Base-by-base conservation (phyloP, 2,888 invertebrate species). In the Drosophila borealis region DNA sequence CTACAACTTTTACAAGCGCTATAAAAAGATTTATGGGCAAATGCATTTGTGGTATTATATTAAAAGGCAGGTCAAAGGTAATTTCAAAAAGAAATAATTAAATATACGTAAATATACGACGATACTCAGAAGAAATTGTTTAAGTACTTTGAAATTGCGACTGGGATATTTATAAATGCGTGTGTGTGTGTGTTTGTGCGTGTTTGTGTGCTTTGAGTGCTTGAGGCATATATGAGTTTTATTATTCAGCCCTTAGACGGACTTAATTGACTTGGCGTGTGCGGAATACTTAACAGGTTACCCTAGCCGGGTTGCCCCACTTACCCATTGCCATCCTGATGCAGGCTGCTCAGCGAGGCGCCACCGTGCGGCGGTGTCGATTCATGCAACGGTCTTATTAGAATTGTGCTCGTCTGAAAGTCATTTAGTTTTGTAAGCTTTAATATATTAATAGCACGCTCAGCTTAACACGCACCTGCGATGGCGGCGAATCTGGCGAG, bases 1-100 rank as follows among this genome's bases (percentile, higher is more conserved):
- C 89, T 90, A 88, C 91, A 91, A 91, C 87, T 91, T 89, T 91
- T 92, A 89, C 92, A 92, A 91, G 92, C 92, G 90, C 92, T 92
- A 90, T 63, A 64, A 46, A 51, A 70, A 8, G 63, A 17, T 37
- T 19, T 14, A 25, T 41, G 11, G 29, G 19, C 41, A 59, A 60
- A 45, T 62, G 33, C 46, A 41, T 17, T 42, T 50, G 39, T 56
- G 17, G 63, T 14, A 51, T 21, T 25, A 37, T 19, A 41, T 19
- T 13, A 57, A 44, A 39, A 13, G 11, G 9, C 4, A 17, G 45
- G 29, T 8, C 29, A 29, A 2, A 25, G 42, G 10, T n/a, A 33
- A 72, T 19, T 36, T 45, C 33, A 59, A 13, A 53, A 13, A 8
- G 17, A 46, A 51, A 42, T 21, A 42, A 53, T 39, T 14, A 19